These are phyloP conservation scores for Drosophila prolongata DNA, from an alignment of 2,888 invertebrate genomes.

Conservation along the genomic window DNA sequence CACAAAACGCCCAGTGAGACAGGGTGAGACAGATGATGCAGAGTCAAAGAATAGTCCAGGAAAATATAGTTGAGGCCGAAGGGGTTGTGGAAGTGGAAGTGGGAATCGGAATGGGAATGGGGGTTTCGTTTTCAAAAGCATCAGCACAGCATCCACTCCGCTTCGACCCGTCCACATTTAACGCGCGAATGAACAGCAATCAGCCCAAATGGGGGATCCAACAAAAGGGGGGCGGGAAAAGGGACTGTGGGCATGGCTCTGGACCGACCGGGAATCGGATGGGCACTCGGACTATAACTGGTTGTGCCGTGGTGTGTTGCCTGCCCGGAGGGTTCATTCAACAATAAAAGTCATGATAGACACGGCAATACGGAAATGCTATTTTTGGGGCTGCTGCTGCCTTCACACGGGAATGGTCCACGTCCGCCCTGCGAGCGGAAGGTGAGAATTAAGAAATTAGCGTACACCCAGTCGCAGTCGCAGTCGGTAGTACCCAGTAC, in stretches of 20 bases:
- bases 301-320: slow-evolving; percentile 1
- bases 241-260: slow-evolving; percentile 53
- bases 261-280: slow-evolving; percentile 19
- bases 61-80: slow-evolving; percentile 43
- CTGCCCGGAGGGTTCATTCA: slow-evolving; percentile 40
- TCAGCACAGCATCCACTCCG: slow-evolving; percentile 11
- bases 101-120: slow-evolving; percentile 5
- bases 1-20: slow-evolving; percentile 68
- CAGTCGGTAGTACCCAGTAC: slow-evolving; percentile 6
- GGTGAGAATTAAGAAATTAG: slow-evolving; percentile 83
- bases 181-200: slow-evolving; percentile 74
- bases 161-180: slow-evolving; percentile 54
- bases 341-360: slow-evolving; percentile 81
- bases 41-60: slow-evolving; percentile 47
- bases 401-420: slow-evolving; percentile 66
- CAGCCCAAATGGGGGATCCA: slow-evolving; percentile 50
- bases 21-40: slow-evolving; percentile 41
- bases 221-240: slow-evolving; percentile 36
- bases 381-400: slow-evolving; percentile 58
- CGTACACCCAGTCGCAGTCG: slow-evolving; percentile 26
- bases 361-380: slow-evolving; percentile 74
- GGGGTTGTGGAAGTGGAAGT: slow-evolving; percentile 18
- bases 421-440: slow-evolving; percentile 72
- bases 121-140: slow-evolving; percentile 54
- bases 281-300: slow-evolving; percentile 24